These are phyloP conservation scores for Heliconius nattereri DNA, from an alignment of 1,140 invertebrate genomes.

Conservation along the genomic window DNA sequence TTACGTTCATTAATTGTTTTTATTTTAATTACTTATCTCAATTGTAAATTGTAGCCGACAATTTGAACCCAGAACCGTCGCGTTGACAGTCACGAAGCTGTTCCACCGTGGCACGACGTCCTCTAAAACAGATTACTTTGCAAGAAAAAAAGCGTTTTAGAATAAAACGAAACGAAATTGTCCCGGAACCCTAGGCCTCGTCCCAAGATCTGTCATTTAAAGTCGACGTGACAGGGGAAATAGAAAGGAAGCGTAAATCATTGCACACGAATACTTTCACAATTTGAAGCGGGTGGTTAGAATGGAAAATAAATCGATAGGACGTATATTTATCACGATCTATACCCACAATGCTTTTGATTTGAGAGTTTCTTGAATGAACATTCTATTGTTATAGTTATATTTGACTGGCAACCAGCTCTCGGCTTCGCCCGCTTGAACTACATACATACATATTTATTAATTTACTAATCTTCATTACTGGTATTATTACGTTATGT, in stretches of 20 bases:
- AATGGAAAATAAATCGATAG: slow-evolving; percentile 36
- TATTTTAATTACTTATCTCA: too few relatives aligned
- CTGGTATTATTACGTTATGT: too few relatives aligned
- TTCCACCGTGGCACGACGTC: neutral
- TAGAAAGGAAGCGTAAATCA: slow-evolving; percentile 50
- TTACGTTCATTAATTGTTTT: too few relatives aligned
- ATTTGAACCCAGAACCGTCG: too few relatives aligned
- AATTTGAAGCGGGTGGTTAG: slow-evolving; percentile 29
- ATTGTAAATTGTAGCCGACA: too few relatives aligned
- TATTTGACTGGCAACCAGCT: too few relatives aligned
- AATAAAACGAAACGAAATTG: slow-evolving; percentile 44
- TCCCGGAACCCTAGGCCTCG: slow-evolving; percentile 41
- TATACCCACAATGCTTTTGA: neutral
- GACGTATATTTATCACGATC: slow-evolving; percentile 18
- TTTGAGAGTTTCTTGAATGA: too few relatives aligned
- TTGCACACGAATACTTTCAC: slow-evolving; percentile 46
- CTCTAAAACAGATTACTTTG: slow-evolving; percentile 34
- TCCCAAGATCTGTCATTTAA: slow-evolving; percentile 53
- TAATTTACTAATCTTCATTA: too few relatives aligned
- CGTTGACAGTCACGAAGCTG: neutral
- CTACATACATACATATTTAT: too few relatives aligned
- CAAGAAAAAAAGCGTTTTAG: slow-evolving; percentile 30
- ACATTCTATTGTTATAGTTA: too few relatives aligned
- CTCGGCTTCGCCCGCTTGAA: too few relatives aligned
- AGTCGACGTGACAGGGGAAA: slow-evolving; percentile 54